These are phyloP conservation scores for Eira barbara DNA, from an alignment of 2,113 vertebrate species.

Conservation along the genomic window DNA sequence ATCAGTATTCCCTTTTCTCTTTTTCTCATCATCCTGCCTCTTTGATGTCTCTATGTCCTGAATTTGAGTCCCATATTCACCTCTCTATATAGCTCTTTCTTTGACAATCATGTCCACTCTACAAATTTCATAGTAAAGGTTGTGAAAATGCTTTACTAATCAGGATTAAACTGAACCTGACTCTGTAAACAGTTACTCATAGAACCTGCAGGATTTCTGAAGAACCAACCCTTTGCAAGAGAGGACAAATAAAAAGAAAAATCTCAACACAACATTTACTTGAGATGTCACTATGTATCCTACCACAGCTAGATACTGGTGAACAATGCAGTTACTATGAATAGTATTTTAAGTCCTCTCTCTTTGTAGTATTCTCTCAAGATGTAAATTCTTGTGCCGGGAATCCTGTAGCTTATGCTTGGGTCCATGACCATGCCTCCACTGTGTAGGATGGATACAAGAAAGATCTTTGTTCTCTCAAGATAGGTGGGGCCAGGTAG, in stretches of 20 bases:
- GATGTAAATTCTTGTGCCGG: not conserved
- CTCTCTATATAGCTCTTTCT: not conserved
- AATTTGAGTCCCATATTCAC: not conserved
- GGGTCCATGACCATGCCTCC: not conserved
- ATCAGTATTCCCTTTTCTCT: not conserved
- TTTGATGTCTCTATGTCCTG: not conserved
- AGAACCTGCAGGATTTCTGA: not conserved
- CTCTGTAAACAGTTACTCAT: not conserved
- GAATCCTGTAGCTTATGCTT: accelerated
- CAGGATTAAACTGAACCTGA: not conserved
- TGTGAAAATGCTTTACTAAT: not conserved
- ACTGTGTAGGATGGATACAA: not conserved
- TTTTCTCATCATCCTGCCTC: not conserved
- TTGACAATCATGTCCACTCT: not conserved
- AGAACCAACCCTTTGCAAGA: not conserved
- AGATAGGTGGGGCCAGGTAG: accelerated
- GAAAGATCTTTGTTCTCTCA: not conserved
- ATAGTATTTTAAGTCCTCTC: not conserved
- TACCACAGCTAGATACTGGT: not conserved
- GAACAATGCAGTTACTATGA: not conserved
- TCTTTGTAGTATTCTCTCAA: not conserved
- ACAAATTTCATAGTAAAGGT: not conserved
- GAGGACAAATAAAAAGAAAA: not conserved
- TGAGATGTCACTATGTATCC: not conserved
- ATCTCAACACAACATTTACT: not conserved